A percentile compares a stretch with the other conserved stretches of the same genome.
phyloP scores from a whole-genome alignment of 2,888 invertebrate genomes.

The Cheilosia pagana region DNA sequence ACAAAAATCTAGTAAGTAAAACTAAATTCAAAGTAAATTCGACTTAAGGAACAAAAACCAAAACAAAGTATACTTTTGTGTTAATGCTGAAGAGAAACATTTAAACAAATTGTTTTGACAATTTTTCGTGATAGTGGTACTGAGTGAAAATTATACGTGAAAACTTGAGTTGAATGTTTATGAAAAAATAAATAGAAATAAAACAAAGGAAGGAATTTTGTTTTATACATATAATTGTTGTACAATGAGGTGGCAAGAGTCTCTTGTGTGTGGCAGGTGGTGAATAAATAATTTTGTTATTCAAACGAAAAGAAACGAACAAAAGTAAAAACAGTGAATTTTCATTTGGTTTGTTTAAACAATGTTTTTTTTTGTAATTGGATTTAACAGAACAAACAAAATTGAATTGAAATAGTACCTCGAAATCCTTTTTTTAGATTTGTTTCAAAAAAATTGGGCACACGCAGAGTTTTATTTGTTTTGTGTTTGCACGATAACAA shows the following conservation, averaged over 20 bases:
- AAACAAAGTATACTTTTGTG: slow-evolving; percentile 30
- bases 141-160: slow-evolving; percentile 55
- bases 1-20: slow-evolving; percentile 74
- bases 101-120: slow-evolving; percentile 24
- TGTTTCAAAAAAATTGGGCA: slow-evolving; percentile 63
- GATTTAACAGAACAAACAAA: slow-evolving; percentile 78
- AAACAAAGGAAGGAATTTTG: slow-evolving; percentile 25
- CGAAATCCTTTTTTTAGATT: slow-evolving; percentile 82
- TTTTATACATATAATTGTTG: slow-evolving; percentile 48
- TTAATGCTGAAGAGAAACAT: slow-evolving; percentile 61
- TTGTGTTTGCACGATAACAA: slow-evolving; percentile 74
- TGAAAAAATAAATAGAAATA: slow-evolving; percentile 18
- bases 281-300: slow-evolving; percentile 51
- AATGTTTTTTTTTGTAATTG: slow-evolving; percentile 76
- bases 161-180: slow-evolving; percentile 28
- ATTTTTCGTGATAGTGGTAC: slow-evolving; percentile 68
- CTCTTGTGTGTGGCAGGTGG: slow-evolving; percentile 69
- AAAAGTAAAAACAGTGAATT: slow-evolving; percentile 35
- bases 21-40: slow-evolving; percentile 42
- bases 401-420: slow-evolving; percentile 82
- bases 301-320: slow-evolving; percentile 15
- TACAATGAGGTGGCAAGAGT: slow-evolving; percentile 63
- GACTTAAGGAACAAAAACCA: slow-evolving; percentile 30
- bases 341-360: slow-evolving; percentile 48
- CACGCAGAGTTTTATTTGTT: slow-evolving; percentile 63